Evolutionary conservation across 2,888 invertebrate genomes (phyloP).

Genomic region (Cataglyphis livida): DNA sequence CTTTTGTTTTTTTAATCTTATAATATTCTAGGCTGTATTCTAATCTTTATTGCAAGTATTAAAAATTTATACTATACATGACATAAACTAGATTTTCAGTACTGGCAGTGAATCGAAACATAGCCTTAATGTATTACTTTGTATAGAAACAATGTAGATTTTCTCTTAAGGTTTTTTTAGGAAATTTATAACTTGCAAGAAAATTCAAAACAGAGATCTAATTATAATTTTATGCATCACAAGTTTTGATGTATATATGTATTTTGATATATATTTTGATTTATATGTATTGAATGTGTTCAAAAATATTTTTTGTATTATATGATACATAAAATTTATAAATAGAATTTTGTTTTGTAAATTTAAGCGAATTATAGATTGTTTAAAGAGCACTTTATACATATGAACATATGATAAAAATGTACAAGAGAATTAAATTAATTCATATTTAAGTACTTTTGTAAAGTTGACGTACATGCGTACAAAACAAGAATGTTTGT

Average conservation of each 20-base stretch:
- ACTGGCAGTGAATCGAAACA: too few relatives aligned
- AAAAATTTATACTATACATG: too few relatives aligned
- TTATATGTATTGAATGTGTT: neutral
- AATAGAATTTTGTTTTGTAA: neutral
- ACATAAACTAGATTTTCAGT: too few relatives aligned
- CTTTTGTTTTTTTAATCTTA: slow-evolving; percentile 34
- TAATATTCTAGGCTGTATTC: neutral
- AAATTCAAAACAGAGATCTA: neutral
- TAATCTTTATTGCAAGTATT: too few relatives aligned
- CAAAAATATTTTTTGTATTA: neutral
- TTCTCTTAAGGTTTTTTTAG: neutral
- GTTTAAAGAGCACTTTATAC: slow-evolving; percentile 34
- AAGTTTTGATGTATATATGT: neutral
- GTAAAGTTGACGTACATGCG: slow-evolving; percentile 50
- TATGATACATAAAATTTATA: neutral
- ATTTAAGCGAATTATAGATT: neutral
- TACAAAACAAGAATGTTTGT: slow-evolving; percentile 27
- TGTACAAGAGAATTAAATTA: slow-evolving; percentile 58
- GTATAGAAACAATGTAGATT: slow-evolving; percentile 13
- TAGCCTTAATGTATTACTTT: slow-evolving; percentile 9
- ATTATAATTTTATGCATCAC: neutral
- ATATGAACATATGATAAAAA: slow-evolving; percentile 42
- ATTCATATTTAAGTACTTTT: slow-evolving; percentile 60
- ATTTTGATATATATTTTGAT: neutral
- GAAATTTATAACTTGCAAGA: neutral